A percentile compares a stretch with the other conserved stretches of the same genome.
phyloP scores from a whole-genome alignment of 2,888 invertebrate genomes.

The Pseudococcus longispinus region DNA sequence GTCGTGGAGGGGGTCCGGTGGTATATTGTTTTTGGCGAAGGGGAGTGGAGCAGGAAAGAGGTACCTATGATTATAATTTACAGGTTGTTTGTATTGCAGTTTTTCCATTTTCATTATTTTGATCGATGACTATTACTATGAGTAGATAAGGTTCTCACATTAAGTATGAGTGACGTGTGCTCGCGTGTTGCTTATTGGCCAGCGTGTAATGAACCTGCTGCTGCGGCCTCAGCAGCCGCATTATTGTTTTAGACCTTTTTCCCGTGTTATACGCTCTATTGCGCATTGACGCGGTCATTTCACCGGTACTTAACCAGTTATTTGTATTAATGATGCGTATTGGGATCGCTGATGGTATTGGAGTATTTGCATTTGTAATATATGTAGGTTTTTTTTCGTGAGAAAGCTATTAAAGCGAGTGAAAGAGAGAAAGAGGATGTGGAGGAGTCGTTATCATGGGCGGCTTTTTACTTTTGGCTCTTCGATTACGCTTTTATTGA shows the following conservation, averaged over 20 bases:
- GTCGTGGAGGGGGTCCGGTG: neutral
- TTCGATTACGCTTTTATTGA: neutral
- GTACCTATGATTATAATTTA: slow-evolving; percentile 18
- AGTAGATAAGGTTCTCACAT: neutral
- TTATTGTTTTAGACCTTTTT: slow-evolving; percentile 14
- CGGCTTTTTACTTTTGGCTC: neutral
- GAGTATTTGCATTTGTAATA: slow-evolving; percentile 4
- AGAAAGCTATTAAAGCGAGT: neutral
- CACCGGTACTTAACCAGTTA: slow-evolving; percentile 26
- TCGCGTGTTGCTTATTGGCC: neutral
- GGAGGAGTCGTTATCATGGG: neutral
- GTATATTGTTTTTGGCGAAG: neutral
- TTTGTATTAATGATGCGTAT: slow-evolving; percentile 24
- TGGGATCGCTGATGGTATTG: neutral
- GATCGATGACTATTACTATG: neutral
- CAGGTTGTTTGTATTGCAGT: slow-evolving; percentile 20
- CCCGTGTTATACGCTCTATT: slow-evolving; percentile 39
- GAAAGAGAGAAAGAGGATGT: neutral
- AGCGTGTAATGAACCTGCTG: neutral
- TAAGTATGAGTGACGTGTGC: neutral
- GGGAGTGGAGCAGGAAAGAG: neutral
- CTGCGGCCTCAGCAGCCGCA: neutral
- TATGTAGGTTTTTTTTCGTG: neutral
- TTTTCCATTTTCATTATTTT: neutral
- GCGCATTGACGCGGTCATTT: slow-evolving; percentile 35